phyloP scores from a whole-genome alignment of 30 jellyfish, hydroid and myxozoan genomes.

The Chironex yamaguchii region DNA sequence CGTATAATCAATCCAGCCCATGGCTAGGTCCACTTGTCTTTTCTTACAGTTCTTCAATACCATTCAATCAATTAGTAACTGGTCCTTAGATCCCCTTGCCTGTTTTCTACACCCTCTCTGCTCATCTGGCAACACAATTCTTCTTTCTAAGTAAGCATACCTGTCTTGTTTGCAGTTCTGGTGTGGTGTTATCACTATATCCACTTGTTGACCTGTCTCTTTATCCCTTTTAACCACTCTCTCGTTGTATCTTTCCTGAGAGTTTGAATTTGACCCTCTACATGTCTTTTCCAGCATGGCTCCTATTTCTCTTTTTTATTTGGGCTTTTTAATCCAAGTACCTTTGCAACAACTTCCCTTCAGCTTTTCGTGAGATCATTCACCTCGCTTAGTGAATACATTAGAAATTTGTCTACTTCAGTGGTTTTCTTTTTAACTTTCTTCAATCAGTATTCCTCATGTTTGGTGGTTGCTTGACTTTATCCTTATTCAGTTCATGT shows the following conservation, averaged over 20 bases:
- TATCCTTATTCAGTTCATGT: background rate
- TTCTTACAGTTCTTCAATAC: too few relatives aligned
- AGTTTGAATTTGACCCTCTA: conserved; percentile 2
- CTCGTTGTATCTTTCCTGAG: conserved; percentile 13
- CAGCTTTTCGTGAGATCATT: background rate
- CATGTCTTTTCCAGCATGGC: conserved; percentile 25
- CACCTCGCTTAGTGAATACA: conserved; percentile 7
- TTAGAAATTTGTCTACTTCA: background rate
- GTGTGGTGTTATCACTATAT: too few relatives aligned
- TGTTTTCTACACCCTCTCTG: too few relatives aligned
- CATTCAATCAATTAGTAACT: too few relatives aligned
- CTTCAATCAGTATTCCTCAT: conserved; percentile 18
- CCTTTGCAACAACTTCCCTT: conserved; percentile 9
- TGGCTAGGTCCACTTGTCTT: too few relatives aligned
- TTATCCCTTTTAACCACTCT: conserved; percentile 15
- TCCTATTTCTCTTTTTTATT: background rate
- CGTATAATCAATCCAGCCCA: too few relatives aligned
- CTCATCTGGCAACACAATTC: background rate
- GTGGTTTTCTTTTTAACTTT: conserved; percentile 14
- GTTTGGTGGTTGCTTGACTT: conserved; percentile 5
- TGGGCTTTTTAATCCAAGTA: background rate
- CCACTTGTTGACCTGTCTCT: conserved; percentile 9
- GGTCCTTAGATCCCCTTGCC: too few relatives aligned
- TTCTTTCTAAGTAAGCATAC: background rate
- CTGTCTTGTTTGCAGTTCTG: background rate